Conservation (phyloP, 2,113 vertebrate species). For the Corydoras sp. region DNA sequence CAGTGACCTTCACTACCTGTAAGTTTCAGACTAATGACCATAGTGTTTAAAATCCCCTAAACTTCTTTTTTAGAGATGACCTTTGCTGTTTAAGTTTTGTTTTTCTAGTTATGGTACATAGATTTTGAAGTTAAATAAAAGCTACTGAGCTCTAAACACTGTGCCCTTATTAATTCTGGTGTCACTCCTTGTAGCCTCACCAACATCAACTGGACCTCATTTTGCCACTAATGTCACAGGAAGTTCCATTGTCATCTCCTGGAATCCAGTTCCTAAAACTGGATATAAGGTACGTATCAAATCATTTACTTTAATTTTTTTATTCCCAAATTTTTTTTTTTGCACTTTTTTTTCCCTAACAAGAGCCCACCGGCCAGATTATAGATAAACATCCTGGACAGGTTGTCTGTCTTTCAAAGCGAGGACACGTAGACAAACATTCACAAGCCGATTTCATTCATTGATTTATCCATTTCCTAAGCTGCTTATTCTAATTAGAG, state of each 20-base stretch:
- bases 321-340: too few species aligned
- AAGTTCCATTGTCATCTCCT: slow-evolving; percentile 86
- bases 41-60: neutral
- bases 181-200: slow-evolving; percentile 61
- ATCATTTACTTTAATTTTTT: neutral
- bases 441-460: too few species aligned
- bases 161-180: neutral
- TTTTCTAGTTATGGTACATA: too few species aligned
- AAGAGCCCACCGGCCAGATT: too few species aligned
- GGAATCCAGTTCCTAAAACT: slow-evolving; percentile 81
- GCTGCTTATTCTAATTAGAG: too few species aligned
- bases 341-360: too few species aligned
- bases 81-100: neutral
- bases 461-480: too few species aligned
- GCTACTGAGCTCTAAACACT: neutral
- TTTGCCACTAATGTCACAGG: slow-evolving; percentile 87
- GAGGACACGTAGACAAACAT: too few species aligned
- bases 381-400: too few species aligned
- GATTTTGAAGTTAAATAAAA: too few species aligned
- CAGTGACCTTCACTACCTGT: slow-evolving; percentile 60
- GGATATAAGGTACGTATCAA: slow-evolving; percentile 79
- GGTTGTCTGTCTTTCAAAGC: too few species aligned
- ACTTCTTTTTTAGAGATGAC: neutral
- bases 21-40: neutral
- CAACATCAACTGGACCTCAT: slow-evolving; percentile 71